Evolutionary conservation across 2,797 vertebrate genomes (phyloP), one percentile per base, ranked within the genome.

Genomic region (Schizopygopsis malacanthus): DNA sequence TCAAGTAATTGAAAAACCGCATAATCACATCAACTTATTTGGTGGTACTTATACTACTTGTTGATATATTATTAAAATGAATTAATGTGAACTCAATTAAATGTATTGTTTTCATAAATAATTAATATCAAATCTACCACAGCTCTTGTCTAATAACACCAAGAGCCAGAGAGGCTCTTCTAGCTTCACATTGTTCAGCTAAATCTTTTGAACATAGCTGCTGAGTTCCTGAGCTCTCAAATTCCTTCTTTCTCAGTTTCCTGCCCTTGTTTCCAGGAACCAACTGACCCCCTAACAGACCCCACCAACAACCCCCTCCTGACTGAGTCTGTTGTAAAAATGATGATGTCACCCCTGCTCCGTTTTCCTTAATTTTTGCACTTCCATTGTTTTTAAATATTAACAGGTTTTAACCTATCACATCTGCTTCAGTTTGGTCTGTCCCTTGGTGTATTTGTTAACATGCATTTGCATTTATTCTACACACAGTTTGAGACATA

Each of bases 401-500:
- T 93, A 93, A 90, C 94, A 95, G 91, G 94, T 95, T 87, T 75
- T 54, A 90, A 92, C 89, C 93, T 86, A 81, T 90, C 92, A 94
- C 93, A 95, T 95, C 95, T 96, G 94, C 92, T 94, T 94, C 89
- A 90, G 92, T 93, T 95, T 93, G 91, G 88, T 92, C 90, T 90
- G 90, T 89, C 90, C 47, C 88, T 85, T 89, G 88, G 91, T 92
- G 92, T 92, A 92, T 93, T 94, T 95, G 93, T 93, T 93, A 69
- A 39, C 90, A 93, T 92, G 92, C 94, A 92, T 95, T 94, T 94
- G 93, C 89, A 87, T 92, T 92, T 90, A 84, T 87, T 81, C 89
- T 87, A 88, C 83, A 69, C 67, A 52, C 41, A 28, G 89, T 91
- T 88, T 89, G 91, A 93, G 90, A 87, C 91, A 91, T 93, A 86